phyloP scores from a whole-genome alignment of 2,888 invertebrate species.

The Lycocerus yunnanus region DNA sequence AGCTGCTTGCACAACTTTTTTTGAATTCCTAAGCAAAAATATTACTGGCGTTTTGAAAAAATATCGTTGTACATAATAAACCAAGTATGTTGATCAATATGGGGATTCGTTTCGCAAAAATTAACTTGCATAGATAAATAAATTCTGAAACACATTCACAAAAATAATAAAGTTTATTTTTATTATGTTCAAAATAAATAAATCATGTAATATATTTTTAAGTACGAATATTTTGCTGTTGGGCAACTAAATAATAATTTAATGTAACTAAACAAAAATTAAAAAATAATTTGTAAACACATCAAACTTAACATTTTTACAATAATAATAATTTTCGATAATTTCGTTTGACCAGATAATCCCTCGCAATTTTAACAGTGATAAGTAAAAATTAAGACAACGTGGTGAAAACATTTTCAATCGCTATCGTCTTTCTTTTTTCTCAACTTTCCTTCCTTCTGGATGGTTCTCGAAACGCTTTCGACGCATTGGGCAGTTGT shows the following conservation, averaged over 20 bases:
- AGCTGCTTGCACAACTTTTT: no score
- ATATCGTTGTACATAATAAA: no score
- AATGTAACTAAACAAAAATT: conserved; percentile 7
- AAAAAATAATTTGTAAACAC: conserved; percentile 2
- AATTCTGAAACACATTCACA: not conserved
- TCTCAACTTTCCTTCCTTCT: conserved; percentile 86
- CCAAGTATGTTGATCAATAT: no score
- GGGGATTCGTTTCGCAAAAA: not conserved
- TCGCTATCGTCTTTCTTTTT: conserved; percentile 78
- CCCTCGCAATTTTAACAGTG: not conserved
- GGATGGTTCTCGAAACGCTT: conserved; percentile 87
- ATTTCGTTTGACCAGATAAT: conserved; percentile 1
- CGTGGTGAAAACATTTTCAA: conserved; percentile 31
- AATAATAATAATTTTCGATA: not conserved
- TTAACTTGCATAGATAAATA: not conserved
- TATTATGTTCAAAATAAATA: conserved; percentile 8
- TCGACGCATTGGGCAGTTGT: conserved; percentile 80
- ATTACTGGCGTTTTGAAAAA: no score
- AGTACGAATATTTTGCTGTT: conserved; percentile 7
- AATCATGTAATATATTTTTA: conserved; percentile 12
- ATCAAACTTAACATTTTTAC: not conserved
- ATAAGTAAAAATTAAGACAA: not conserved
- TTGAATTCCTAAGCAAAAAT: no score
- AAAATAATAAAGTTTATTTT: conserved; percentile 9
- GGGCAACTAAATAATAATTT: conserved; percentile 1